Base-by-base conservation (phyloP, 1,140 invertebrate species). In the Drosophila cardini region DNA sequence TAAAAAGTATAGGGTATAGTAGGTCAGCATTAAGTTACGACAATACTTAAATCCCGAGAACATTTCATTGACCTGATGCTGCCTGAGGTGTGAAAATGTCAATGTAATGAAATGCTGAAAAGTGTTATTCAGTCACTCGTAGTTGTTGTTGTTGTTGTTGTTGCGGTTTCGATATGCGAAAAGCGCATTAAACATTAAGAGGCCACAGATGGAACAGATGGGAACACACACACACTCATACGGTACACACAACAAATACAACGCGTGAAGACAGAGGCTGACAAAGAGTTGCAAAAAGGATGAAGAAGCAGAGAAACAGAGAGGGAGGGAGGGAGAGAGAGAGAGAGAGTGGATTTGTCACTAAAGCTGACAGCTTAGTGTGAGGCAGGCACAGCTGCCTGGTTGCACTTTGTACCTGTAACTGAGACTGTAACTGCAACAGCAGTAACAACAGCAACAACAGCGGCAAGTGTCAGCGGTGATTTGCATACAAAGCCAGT, bases 401-500 rank as follows among this genome's bases (percentile, higher is more conserved):
- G 46, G 32, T 32, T 73, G 71, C 64, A 73, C 64, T 73, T 69
- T 73, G 71, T 73, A 45, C 15, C 60, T 56, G 69, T 40, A 34
- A 48, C 52, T 48, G 68, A 21, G 21, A 42, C 42, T 48, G 57
- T 11, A 36, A 48, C 57, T 15, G 30, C 11, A 36, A 34, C 57
- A 13, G 61, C 34, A 53, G 43, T 45, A 18, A 38, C 32, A 15
- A 13, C 16, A 45, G 40, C 52, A 34, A 18, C 60, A 40, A 45
- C 43, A 11, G 43, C 53, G 53, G 53, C 64, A 73, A 73, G 71
- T 73, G 71, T 68, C 71, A 73, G 61, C 71, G 55, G 71, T 69
- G 71, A 69, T 73, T 73, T 73, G 71, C 64, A 73, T 73, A 73
- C 71, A 73, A 73, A 68, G 71, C 71, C 71, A 58, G 56, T 57